Evolutionary conservation across 1,140 invertebrate genomes (phyloP).

Genomic region (Probaryconus sp.): DNA sequence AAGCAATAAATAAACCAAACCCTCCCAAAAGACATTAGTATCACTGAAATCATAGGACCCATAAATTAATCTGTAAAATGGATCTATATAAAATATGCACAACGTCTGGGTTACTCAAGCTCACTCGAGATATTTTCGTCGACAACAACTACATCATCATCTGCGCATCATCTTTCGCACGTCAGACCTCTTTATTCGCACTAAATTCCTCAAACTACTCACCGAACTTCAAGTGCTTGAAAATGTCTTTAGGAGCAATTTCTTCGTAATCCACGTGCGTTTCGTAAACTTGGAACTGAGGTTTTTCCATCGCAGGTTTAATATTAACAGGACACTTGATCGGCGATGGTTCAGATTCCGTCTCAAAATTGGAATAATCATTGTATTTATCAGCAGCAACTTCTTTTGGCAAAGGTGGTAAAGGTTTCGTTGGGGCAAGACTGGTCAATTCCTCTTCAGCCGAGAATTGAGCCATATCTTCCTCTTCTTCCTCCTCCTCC

Average conservation of each 20-base stretch:
- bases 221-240: conserved; percentile 83
- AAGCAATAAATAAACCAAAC: too few species aligned
- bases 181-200: too few species aligned
- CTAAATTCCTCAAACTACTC: too few species aligned
- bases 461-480: conserved; percentile 6
- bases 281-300: conserved; percentile 12
- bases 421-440: conserved; percentile 65
- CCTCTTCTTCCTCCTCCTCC: too few species aligned
- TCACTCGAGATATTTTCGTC: too few species aligned
- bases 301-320: conserved; percentile 24
- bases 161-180: neutral
- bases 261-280: conserved; percentile 72
- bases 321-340: conserved; percentile 57
- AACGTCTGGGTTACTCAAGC: too few species aligned
- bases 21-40: too few species aligned
- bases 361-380: conserved; percentile 69
- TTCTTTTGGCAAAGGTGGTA: conserved; percentile 64
- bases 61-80: too few species aligned
- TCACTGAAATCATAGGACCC: too few species aligned
- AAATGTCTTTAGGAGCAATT: conserved; percentile 83
- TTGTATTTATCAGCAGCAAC: conserved; percentile 59
- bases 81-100: too few species aligned
- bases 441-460: neutral
- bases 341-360: conserved; percentile 69
- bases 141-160: neutral